These are phyloP conservation scores for Clarias magur DNA, from an alignment of 2,113 vertebrate species.

Conservation along the genomic window DNA sequence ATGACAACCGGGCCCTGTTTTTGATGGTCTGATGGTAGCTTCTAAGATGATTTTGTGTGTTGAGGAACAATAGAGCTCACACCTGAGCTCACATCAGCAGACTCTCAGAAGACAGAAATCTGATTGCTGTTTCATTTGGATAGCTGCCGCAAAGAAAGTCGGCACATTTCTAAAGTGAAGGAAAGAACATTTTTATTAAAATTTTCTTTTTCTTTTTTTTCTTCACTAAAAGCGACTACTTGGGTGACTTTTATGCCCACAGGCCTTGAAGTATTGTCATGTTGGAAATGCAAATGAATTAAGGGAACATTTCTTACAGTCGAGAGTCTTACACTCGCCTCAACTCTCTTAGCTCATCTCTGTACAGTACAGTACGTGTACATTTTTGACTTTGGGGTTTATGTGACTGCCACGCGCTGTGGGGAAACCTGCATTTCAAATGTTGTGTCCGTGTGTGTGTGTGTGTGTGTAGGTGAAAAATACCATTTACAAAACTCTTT, in stretches of 20 bases:
- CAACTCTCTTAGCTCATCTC: not conserved
- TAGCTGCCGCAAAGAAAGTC: not conserved
- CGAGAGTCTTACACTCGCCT: not conserved
- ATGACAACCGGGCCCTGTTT: not conserved
- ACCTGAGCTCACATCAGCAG: not conserved
- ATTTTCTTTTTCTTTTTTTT: too few species aligned
- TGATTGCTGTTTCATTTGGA: not conserved
- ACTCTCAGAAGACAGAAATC: not conserved
- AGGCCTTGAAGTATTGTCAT: conserved; percentile 23
- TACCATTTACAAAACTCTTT: not conserved
- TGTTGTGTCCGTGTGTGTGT: conserved; percentile 25
- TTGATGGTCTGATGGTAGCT: not conserved
- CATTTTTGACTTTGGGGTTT: not conserved
- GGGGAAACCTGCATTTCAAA: not conserved
- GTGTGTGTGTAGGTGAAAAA: not conserved
- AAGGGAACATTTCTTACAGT: not conserved
- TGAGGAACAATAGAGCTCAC: not conserved
- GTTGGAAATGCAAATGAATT: conserved; percentile 15
- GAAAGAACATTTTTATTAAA: not conserved
- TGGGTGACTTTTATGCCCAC: conserved; percentile 2
- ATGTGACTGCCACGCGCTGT: conserved; percentile 31
- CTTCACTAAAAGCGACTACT: not conserved
- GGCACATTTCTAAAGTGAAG: not conserved
- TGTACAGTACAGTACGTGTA: not conserved
- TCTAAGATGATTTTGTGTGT: not conserved